Base-by-base conservation (phyloP, 2,888 invertebrate species). In the Epiblema foenella region DNA sequence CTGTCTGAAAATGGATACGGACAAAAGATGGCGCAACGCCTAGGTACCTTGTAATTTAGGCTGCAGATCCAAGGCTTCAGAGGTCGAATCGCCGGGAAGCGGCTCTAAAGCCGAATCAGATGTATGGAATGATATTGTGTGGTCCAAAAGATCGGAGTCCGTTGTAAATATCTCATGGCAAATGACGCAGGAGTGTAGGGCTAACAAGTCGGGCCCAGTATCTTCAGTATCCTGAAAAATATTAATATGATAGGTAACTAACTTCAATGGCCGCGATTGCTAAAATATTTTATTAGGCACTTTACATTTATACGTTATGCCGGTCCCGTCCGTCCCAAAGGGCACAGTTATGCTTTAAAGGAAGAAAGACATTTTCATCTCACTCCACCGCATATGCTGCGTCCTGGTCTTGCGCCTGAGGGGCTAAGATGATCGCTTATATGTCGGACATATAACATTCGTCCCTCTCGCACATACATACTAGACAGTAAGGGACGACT, bases 101-200 rank as follows among this genome's bases (percentile, higher is more conserved):
- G 76, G 73, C 10, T 81, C 79, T 10, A 76, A 71, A 15, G 76
- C 70, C 68, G 78, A 81, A 29, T 83, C 80, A 4, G 89, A 87
- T 2, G 90, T 85, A 77, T 93, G 93, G 42, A 86, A 81, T 42
- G 85, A 88, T 76, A 92, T 91, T 0, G 92, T 90, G 73, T 93
- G 93, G 65, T 91, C 90, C 17, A 93, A 81, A 37, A 92, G 84
- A 79, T 93, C 92, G 15, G 87, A 82, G 62, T 93, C 92, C 1
- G 87, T 90, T 0, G 90, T 90, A 73, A 93, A 93, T 80, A 93
- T 91, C 77, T 91, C 92, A 75, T 92, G 92, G 72, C 93, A 93
- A 33, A 92, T 84, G 4, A 89, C 86, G 76, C 93, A 93, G 1
- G 92, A 90, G 76, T 93, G 89, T 60, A 92, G 75, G 17, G 92